Base-by-base conservation (phyloP, 2,113 vertebrate genomes). In the Calidris pygmaea region DNA sequence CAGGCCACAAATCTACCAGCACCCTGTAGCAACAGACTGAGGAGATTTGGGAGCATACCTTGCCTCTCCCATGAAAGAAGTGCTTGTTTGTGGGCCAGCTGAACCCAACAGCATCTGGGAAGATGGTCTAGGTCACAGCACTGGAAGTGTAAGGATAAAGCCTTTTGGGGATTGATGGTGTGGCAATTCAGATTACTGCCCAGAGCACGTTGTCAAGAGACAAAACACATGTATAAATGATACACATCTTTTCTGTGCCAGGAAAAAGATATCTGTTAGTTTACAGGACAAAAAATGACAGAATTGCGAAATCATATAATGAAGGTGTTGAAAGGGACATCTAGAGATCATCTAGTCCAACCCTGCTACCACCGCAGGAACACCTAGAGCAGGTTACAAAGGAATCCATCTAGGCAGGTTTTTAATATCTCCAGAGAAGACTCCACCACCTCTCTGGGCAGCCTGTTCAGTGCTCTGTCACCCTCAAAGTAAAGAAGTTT, bases 91-190 rank as follows among this genome's bases (percentile, higher is more conserved):
- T 13, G 48, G 3, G 7, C 18, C 45, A 63, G 29, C 29, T 70
- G 83, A 70, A 43, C 22, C 37, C n/a, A 43, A 23, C 26, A 43
- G 14, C 20, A 9, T 10, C 21, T 3, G 3, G 35, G 18, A 74
- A 47, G 35, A 26, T 56, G 35, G 17, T 8, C 41, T 45, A 52
- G 26, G 22, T 27, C 37, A 41, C n/a, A 65, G 27, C 9, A 27
- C 32, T 73, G 39, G 12, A 80, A 53, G 8, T 24, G 9, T 84
- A 59, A 73, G 22, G n/a, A 29, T 55, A 56, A 92, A 74, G 12
- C 14, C 9, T 5, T 29, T 35, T 1, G 2, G 6, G 1, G 15
- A 20, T 22, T 0, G 0, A 12, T 35, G 18, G 12, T 1, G 1
- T 67, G 35, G 8, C 29, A 50, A 14, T 52, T 45, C 39, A 30